phyloP scores from a whole-genome alignment of 2,797 vertebrate genomes.

The Cirrhinus molitorella region DNA sequence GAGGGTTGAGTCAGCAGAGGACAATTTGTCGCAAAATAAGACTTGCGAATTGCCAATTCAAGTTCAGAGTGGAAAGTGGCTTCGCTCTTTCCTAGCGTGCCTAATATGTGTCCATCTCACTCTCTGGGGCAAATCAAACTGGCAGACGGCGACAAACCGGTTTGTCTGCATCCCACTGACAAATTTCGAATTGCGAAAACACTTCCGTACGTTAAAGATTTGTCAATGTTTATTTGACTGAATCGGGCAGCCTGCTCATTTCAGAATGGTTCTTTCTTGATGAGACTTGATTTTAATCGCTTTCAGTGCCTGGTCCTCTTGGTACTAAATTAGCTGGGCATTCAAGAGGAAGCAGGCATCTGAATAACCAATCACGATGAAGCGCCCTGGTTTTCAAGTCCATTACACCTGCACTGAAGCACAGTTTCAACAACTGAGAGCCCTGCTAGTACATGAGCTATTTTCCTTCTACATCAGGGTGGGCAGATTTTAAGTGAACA shows the following conservation, averaged over 20 bases:
- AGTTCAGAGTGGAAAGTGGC: constrained; percentile 26
- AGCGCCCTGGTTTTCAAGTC: constrained; percentile 9
- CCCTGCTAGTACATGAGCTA: constrained; percentile 6
- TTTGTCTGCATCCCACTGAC: background rate
- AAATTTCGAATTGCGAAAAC: background rate
- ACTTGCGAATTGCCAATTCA: constrained; percentile 35
- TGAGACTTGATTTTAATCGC: background rate
- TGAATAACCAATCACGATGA: constrained; percentile 21
- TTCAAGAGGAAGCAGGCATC: background rate
- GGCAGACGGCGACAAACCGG: background rate
- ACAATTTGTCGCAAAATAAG: constrained; percentile 43
- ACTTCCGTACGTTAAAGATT: background rate
- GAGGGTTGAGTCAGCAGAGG: constrained; percentile 30
- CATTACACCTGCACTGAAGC: constrained; percentile 27
- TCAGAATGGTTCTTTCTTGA: background rate
- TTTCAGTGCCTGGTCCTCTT: constrained; percentile 5
- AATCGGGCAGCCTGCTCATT: background rate
- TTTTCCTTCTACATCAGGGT: background rate
- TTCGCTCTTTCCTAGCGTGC: background rate
- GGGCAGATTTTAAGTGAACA: background rate
- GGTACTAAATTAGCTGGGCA: constrained; percentile 6
- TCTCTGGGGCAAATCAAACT: background rate
- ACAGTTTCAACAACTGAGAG: background rate
- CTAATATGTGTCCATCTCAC: constrained; percentile 29
- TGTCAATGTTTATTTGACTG: background rate